A percentile compares a stretch with the other conserved stretches of the same genome.
Conservation (phyloP, 2,113 vertebrate species). For the Pedetes capensis region DNA sequence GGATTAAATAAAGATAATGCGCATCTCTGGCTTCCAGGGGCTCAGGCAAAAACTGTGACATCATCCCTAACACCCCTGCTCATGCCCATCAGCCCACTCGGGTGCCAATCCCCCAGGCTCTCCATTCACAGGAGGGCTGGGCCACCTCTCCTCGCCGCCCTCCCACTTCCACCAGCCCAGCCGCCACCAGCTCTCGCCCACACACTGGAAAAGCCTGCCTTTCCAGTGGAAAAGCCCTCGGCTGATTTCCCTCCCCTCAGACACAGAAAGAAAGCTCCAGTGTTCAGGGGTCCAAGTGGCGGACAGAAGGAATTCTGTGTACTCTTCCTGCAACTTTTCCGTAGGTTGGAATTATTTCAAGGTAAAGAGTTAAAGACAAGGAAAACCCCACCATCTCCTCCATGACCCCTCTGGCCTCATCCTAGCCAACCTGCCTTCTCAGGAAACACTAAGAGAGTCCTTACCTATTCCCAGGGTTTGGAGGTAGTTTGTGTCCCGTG, state of each 20-base stretch:
- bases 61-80: not conserved
- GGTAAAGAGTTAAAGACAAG: not conserved
- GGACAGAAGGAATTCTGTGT: not conserved
- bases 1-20: not conserved
- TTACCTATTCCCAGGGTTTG: not conserved
- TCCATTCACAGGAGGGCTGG: rapidly evolving
- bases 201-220: no score
- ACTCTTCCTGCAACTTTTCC: not conserved
- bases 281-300: not conserved
- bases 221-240: not conserved
- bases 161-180: no score
- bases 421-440: not conserved
- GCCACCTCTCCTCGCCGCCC: no score
- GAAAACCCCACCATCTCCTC: not conserved
- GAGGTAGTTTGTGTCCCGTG: no score
- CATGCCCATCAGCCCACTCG: not conserved
- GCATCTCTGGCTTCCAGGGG: rapidly evolving
- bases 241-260: not conserved
- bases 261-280: not conserved
- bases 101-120: no score
- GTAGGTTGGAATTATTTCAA: not conserved
- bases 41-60: not conserved
- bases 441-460: not conserved
- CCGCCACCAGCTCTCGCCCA: rapidly evolving
- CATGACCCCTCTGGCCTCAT: no score